These are phyloP conservation scores for Caenorhabditis briggsae DNA, from an alignment of 1,140 invertebrate species.

Conservation along the genomic window DNA sequence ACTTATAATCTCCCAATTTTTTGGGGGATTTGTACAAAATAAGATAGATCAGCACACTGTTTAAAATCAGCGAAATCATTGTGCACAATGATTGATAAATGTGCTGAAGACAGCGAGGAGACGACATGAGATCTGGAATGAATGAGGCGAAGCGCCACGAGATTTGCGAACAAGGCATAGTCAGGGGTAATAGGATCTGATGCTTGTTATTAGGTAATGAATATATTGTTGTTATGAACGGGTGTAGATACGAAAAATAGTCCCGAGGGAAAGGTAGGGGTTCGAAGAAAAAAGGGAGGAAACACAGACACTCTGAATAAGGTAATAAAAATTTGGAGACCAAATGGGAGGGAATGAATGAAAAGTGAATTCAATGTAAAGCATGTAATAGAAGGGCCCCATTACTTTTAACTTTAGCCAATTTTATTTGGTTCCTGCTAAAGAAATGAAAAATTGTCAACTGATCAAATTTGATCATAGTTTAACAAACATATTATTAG, in stretches of 20 bases:
- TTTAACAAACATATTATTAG: no score
- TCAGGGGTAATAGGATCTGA: not conserved
- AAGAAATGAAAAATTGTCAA: no score
- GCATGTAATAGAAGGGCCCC: no score
- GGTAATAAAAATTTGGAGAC: not conserved
- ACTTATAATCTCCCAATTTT: slow-evolving; percentile 1
- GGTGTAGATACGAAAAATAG: not conserved
- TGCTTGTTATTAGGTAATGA: not conserved
- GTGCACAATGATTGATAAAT: not conserved
- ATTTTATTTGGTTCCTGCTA: no score
- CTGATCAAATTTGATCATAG: no score
- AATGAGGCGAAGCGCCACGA: not conserved
- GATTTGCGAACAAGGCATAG: slow-evolving; percentile 2
- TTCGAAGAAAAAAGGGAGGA: not conserved
- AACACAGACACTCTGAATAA: no score
- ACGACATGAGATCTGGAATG: slow-evolving; percentile 26
- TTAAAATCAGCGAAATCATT: not conserved
- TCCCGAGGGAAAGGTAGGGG: not conserved
- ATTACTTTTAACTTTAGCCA: no score
- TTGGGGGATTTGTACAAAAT: not conserved
- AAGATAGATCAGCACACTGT: not conserved
- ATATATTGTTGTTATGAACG: not conserved
- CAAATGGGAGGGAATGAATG: not conserved
- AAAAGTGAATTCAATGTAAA: not conserved
- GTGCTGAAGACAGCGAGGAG: not conserved